Conservation (phyloP, 2,113 vertebrate genomes). For the Turdus rufiventris region DNA sequence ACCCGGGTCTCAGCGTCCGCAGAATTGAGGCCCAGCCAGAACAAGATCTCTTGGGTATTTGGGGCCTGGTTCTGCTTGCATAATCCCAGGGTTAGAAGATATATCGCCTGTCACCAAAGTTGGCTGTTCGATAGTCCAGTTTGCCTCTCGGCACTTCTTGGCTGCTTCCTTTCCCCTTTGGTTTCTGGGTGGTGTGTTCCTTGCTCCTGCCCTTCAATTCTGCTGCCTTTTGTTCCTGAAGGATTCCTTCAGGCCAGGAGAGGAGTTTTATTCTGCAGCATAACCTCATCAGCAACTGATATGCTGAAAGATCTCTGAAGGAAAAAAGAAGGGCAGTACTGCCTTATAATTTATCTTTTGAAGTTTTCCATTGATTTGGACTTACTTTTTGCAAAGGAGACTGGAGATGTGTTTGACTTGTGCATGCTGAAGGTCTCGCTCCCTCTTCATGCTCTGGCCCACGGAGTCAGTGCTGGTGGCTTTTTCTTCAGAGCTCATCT, state of each 20-base stretch:
- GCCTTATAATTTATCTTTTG: background rate
- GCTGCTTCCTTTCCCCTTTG: background rate
- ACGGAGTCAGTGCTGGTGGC: background rate
- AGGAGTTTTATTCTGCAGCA: background rate
- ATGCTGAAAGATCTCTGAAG: background rate
- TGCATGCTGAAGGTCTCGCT: background rate
- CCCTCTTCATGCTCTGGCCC: accelerated
- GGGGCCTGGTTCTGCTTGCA: conserved; percentile 38
- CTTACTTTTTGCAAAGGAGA: background rate
- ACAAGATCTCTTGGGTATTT: conserved; percentile 66
- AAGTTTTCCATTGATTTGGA: background rate
- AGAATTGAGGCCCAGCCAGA: conserved; percentile 37
- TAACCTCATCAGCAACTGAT: background rate
- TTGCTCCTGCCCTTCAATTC: background rate
- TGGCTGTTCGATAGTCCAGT: conserved; percentile 23
- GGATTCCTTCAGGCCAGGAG: background rate
- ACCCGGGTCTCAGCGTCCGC: conserved; percentile 21
- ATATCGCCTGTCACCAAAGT: conserved; percentile 40
- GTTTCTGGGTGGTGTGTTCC: background rate
- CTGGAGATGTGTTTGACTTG: background rate
- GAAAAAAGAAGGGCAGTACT: background rate
- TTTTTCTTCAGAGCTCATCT: background rate
- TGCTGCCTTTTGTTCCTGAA: background rate
- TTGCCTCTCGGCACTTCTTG: background rate
- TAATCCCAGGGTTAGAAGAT: conserved; percentile 40